A percentile compares a stretch with the other conserved stretches of the same genome.
Evolutionary conservation across 1,140 invertebrate species (phyloP).

Genomic region (Lordiphosa clarofinis): DNA sequence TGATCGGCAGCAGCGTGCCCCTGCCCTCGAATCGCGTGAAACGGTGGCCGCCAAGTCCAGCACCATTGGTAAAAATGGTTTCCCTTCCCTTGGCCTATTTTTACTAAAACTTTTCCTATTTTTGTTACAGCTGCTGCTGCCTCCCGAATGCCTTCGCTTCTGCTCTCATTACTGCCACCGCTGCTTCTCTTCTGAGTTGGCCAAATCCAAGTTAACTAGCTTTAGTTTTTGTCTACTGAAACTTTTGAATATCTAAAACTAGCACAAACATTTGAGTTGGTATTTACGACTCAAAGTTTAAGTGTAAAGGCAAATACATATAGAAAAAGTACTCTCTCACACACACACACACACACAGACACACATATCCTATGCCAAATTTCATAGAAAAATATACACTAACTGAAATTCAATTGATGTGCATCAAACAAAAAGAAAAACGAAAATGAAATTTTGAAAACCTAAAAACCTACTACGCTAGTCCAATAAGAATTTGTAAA

Average conservation of each 20-base stretch:
- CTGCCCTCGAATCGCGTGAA: constrained; percentile 84
- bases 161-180: constrained; percentile 24
- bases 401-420: constrained; percentile 55
- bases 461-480: constrained; percentile 40
- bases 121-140: constrained; percentile 32
- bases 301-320: constrained; percentile 8
- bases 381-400: constrained; percentile 59
- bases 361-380: constrained; percentile 76
- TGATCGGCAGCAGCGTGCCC: constrained; percentile 83
- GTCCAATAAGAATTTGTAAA: constrained; percentile 42
- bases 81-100: background rate
- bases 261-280: no score
- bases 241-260: no score
- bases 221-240: background rate
- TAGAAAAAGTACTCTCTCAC: constrained; percentile 14
- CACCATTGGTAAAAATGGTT: constrained; percentile 80
- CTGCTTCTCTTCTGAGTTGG: constrained; percentile 39
- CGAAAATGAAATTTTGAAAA: constrained; percentile 34
- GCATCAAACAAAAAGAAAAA: constrained; percentile 26
- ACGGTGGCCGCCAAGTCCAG: constrained; percentile 80
- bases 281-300: constrained; percentile 5
- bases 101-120: fast-evolving
- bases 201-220: constrained; percentile 53
- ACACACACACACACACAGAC: constrained; percentile 33
- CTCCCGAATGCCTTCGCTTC: constrained; percentile 33